Evolutionary conservation across 2,888 invertebrate species (phyloP), one percentile per base, ranked within the genome.

Genomic region (Lasioglossum calceatum): DNA sequence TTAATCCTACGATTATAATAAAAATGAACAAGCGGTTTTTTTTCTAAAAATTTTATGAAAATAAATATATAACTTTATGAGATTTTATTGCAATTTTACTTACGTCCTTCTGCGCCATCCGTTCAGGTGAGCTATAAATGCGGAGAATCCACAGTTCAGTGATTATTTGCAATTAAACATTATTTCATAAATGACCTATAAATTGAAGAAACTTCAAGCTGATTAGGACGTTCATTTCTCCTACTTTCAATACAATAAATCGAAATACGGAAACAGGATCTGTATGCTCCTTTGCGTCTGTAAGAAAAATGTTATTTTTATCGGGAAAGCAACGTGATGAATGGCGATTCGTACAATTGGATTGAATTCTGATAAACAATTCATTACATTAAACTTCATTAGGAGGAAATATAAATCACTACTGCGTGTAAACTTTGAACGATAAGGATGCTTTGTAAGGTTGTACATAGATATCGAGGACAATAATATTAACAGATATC

Each of bases 261-360:
- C 32, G 16, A 4, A 61, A 54, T 16, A 36, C 1, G 12, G 16
- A 2, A 5, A 4, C 5, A 5, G n/a, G 14, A 16, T 32, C 0
- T 47, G 50, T 27, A 58, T 47, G 23, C 54, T 42, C 0, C 14
- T 8, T 50, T 32, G 7, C 16, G 32, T 8, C 4, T 27, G 23
- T 32, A 61, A 44, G 44, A 44, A 50, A 64, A 47, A 79, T 67
- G 36, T 72, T 79, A 75, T 79, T 79, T 83, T 83, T 73, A 58
- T 23, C 2, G 58, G 10, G 58, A n/a, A 58, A n/a, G 23, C 10
- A 54, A n/a, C 58, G 58, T 58, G n/a, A n/a, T 8, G n/a, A n/a
- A 58, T 23, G 12, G 4, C 36, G 36, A 3, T 58, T 58, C 10
- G 12, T 58, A 23, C 12, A 58, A 58, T 58, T 58, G 0, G 10